Conservation (phyloP, 37 sponge, comb jelly and placozoan genomes). For the Oscarella lobularis region DNA sequence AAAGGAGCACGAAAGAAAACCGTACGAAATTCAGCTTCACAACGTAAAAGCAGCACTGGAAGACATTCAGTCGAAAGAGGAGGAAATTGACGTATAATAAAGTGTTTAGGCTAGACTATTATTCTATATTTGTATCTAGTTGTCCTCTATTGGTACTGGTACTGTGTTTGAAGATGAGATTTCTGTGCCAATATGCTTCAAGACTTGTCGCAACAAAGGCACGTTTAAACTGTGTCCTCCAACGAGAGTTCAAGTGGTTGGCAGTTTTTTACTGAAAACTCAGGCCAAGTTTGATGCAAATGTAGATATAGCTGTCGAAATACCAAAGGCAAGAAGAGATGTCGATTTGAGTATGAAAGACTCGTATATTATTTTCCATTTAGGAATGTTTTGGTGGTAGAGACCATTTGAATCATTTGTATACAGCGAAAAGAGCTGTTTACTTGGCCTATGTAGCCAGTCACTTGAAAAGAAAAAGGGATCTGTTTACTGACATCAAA, state of each 20-base stretch:
- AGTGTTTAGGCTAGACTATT: too few relatives aligned
- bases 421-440: constrained; percentile 72
- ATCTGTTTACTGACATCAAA: background rate
- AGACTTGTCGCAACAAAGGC: too few relatives aligned
- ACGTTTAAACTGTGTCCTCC: constrained; percentile 74
- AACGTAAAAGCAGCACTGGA: background rate
- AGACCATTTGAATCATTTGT: constrained; percentile 81
- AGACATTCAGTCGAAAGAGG: too few relatives aligned
- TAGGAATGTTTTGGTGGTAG: constrained; percentile 70
- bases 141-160: too few relatives aligned
- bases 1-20: constrained; percentile 7
- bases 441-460: constrained; percentile 65
- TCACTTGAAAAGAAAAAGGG: constrained; percentile 20
- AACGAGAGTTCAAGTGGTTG: constrained; percentile 45
- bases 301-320: constrained; percentile 62
- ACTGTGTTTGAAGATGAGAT: too few relatives aligned
- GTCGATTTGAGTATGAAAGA: background rate
- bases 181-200: too few relatives aligned
- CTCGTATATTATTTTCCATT: constrained; percentile 1
- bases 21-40: background rate
- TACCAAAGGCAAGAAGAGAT: constrained; percentile 39
- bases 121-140: too few relatives aligned
- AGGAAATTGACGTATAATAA: too few relatives aligned
- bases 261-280: constrained; percentile 67
- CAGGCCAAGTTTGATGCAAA: constrained; percentile 33